Evolutionary conservation across 2,888 invertebrate genomes (phyloP).

Genomic region (Hypercompe scribonia): DNA sequence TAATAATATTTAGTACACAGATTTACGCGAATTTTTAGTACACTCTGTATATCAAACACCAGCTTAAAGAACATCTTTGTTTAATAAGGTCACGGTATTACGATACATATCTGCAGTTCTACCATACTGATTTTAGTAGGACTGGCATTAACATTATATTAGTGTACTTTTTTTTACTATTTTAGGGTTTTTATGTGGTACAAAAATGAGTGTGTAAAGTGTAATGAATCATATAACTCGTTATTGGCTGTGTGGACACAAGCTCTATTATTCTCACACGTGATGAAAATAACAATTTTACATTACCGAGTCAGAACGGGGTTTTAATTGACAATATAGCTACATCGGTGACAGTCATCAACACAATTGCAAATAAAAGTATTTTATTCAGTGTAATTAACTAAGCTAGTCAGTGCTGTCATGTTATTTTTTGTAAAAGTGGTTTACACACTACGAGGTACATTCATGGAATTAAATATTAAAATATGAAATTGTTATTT

Average conservation of each 20-base stretch:
- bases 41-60: neutral
- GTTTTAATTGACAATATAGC: conserved; percentile 72
- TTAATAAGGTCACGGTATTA: too few species aligned
- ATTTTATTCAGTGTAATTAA: conserved; percentile 62
- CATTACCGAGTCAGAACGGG: conserved; percentile 61
- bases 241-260: conserved; percentile 44
- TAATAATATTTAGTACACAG: too few species aligned
- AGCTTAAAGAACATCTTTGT: too few species aligned
- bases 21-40: neutral
- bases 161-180: neutral
- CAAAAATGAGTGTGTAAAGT: conserved; percentile 43
- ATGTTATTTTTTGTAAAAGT: neutral
- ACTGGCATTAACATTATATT: neutral
- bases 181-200: neutral
- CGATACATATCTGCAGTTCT: too few species aligned
- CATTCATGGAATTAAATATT: neutral
- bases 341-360: conserved; percentile 60
- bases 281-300: conserved; percentile 74
- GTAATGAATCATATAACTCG: conserved; percentile 53
- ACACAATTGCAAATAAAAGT: conserved; percentile 64
- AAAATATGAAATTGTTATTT: too few species aligned
- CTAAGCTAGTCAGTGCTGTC: neutral
- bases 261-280: conserved; percentile 57
- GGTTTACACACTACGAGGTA: neutral
- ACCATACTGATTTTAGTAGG: too few species aligned